Conservation (phyloP, 2,113 vertebrate genomes). For the Neolamprologus ventralis region DNA sequence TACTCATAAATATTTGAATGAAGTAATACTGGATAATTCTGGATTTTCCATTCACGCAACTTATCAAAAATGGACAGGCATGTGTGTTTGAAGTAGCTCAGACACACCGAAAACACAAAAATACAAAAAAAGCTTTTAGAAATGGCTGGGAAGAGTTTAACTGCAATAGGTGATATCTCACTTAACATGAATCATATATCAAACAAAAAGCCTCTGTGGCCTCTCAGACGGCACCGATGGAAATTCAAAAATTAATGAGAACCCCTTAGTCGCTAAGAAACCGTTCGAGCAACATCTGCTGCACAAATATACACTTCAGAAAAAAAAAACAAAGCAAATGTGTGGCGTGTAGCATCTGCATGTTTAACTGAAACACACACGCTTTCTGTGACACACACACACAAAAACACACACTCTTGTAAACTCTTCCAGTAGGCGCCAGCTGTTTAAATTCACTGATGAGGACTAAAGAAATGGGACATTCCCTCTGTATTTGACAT, state of each 20-base stretch:
- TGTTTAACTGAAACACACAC: background rate
- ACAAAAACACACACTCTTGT: background rate
- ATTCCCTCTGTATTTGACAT: background rate
- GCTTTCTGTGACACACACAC: background rate
- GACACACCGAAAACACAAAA: background rate
- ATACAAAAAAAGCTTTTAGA: conserved; percentile 8
- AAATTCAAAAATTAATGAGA: conserved; percentile 48
- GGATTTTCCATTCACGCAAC: background rate
- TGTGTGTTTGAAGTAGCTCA: background rate
- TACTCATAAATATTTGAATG: conserved; percentile 3
- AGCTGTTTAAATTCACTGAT: conserved; percentile 31
- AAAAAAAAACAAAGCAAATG: conserved; percentile 18
- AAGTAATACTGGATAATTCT: background rate
- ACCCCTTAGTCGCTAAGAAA: conserved; percentile 25
- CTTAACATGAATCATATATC: conserved; percentile 47
- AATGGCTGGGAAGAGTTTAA: background rate
- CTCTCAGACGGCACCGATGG: background rate
- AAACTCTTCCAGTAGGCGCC: conserved; percentile 1
- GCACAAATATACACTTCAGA: conserved; percentile 27
- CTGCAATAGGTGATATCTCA: conserved; percentile 24
- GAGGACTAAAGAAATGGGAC: conserved; percentile 1
- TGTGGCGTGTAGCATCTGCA: conserved; percentile 27
- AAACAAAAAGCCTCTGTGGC: conserved; percentile 40
- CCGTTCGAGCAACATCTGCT: background rate
- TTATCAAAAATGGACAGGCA: conserved; percentile 14